A percentile compares a stretch with the other conserved stretches of the same genome.
These are phyloP conservation scores for Drosophila virilis DNA, from an alignment of 1,140 invertebrate species.

Conservation along the genomic window DNA sequence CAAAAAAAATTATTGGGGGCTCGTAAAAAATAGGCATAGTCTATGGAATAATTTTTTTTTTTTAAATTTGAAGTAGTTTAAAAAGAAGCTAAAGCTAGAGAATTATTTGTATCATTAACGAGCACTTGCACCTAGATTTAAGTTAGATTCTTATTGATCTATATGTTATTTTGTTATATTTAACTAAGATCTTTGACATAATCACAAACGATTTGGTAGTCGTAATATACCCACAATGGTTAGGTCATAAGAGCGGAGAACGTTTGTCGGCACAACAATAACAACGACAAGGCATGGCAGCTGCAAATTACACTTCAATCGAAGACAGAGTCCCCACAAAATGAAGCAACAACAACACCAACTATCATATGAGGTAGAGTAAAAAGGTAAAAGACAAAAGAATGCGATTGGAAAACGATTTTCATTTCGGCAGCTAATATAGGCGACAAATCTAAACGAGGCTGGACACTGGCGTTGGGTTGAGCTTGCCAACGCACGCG, in stretches of 20 bases:
- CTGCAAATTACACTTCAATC: conserved; percentile 71
- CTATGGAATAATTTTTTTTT: no score
- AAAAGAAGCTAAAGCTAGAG: no score
- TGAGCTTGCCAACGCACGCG: conserved; percentile 1
- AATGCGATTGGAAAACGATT: conserved; percentile 82
- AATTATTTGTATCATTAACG: no score
- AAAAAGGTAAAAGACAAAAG: conserved; percentile 72
- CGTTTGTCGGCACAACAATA: conserved; percentile 59
- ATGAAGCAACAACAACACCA: conserved; percentile 11
- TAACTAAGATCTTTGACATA: no score
- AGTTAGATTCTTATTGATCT: no score
- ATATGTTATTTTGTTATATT: no score
- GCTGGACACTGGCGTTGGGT: conserved; percentile 7
- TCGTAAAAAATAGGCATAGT: no score
- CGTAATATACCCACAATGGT: neutral
- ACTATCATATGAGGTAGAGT: conserved; percentile 40
- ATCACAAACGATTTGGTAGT: neutral
- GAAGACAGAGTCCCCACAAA: conserved; percentile 33
- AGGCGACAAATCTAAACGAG: conserved; percentile 77
- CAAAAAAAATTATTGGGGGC: no score
- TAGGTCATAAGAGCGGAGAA: conserved; percentile 1
- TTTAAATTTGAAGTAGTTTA: no score
- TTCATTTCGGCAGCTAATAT: conserved; percentile 83
- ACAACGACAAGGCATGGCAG: conserved; percentile 57
- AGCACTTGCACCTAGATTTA: no score